These are phyloP conservation scores for Masticophis lateralis DNA, from an alignment of 2,797 vertebrate genomes.

Conservation along the genomic window DNA sequence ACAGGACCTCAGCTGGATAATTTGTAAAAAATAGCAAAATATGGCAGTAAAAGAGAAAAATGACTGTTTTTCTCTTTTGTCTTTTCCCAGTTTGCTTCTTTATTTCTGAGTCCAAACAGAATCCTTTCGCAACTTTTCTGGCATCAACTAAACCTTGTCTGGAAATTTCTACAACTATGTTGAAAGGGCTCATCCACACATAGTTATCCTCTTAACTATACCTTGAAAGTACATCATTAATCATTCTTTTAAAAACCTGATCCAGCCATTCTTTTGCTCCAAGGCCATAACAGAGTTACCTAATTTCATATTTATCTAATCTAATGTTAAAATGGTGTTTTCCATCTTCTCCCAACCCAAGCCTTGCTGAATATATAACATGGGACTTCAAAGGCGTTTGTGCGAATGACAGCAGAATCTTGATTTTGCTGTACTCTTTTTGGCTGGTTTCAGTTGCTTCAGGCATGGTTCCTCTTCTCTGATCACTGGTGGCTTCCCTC, in stretches of 20 bases:
- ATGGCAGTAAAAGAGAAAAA: neutral
- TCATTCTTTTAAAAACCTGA: neutral
- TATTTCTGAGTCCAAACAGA: neutral
- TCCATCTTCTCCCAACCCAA: neutral
- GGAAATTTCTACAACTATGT: neutral
- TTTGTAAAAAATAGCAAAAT: neutral
- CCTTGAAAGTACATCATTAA: neutral
- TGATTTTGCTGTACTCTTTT: neutral
- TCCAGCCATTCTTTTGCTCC: neutral
- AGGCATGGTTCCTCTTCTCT: neutral
- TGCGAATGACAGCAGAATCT: neutral
- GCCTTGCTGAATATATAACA: neutral
- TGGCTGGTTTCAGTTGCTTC: neutral
- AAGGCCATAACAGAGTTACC: neutral
- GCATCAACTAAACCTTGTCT: neutral
- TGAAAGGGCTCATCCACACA: neutral
- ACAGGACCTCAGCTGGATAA: neutral
- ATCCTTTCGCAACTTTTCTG: neutral
- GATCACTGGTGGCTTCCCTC: neutral
- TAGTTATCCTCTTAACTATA: neutral
- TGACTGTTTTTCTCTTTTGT: neutral
- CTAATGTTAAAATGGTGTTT: neutral
- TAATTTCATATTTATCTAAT: neutral
- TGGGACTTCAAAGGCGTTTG: neutral
- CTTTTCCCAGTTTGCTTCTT: neutral